Evolutionary conservation across 2,888 invertebrate genomes (phyloP).

Genomic region (Leptura quadrifasciata): DNA sequence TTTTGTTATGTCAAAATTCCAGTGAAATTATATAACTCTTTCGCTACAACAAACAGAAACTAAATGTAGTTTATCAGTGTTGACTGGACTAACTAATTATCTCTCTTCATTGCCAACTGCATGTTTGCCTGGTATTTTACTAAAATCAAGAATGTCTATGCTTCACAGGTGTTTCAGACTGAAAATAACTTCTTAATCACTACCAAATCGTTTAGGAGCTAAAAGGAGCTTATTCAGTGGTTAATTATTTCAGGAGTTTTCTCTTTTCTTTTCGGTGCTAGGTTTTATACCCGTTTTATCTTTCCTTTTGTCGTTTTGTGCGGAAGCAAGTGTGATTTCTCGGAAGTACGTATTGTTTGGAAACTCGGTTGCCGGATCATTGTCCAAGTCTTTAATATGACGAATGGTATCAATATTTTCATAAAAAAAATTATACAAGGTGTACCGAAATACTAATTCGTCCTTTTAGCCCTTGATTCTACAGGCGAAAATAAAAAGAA

Average conservation of each 20-base stretch:
- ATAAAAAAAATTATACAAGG: too few species aligned
- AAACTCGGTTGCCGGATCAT: too few species aligned
- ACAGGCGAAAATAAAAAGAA: too few species aligned
- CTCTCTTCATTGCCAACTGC: slow-evolving; percentile 20
- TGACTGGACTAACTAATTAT: slow-evolving; percentile 23
- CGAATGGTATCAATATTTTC: too few species aligned
- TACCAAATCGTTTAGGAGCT: slow-evolving; percentile 19
- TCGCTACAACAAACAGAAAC: slow-evolving; percentile 8
- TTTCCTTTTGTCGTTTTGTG: not conserved
- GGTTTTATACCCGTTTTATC: slow-evolving; percentile 1
- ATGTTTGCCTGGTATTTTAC: slow-evolving; percentile 22
- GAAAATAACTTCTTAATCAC: slow-evolving; percentile 37
- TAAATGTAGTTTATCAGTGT: slow-evolving; percentile 32
- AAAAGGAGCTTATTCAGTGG: slow-evolving; percentile 24
- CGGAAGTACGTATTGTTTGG: too few species aligned
- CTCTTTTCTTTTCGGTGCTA: slow-evolving; percentile 16
- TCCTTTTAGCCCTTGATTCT: too few species aligned
- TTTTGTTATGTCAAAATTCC: not conserved
- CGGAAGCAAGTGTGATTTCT: too few species aligned
- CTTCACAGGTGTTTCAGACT: slow-evolving; percentile 38
- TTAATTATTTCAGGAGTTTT: slow-evolving; percentile 26
- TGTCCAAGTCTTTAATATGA: too few species aligned
- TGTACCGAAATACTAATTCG: too few species aligned
- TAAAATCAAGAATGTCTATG: slow-evolving; percentile 31
- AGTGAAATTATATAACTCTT: not conserved